Conservation (phyloP, 2,888 invertebrate species). For the Tenthredo amoena region DNA sequence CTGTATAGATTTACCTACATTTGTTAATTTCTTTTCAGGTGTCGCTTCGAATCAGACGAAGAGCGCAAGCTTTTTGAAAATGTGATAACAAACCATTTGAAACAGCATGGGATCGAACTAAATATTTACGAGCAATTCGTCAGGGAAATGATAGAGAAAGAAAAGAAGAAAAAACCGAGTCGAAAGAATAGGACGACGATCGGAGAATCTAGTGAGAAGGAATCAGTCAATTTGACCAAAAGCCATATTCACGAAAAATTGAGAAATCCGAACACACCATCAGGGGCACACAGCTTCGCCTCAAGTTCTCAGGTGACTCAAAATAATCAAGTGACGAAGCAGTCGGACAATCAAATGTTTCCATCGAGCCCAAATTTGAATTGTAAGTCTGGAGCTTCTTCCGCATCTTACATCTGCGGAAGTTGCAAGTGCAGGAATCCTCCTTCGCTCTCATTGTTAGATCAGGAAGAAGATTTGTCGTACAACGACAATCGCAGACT, state of each 20-base stretch:
- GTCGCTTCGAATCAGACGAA: constrained; percentile 19
- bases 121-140: constrained; percentile 15
- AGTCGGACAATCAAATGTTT: not conserved
- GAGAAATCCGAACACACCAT: not conserved
- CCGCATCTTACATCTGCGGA: constrained; percentile 53
- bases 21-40: not conserved
- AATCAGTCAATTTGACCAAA: not conserved
- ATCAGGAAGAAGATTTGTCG: constrained; percentile 1
- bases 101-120: not conserved
- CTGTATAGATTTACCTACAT: not conserved
- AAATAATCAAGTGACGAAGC: not conserved
- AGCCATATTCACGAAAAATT: not conserved
- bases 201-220: not conserved
- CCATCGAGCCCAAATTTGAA: not conserved
- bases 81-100: constrained; percentile 21
- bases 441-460: not conserved
- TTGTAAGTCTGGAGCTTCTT: constrained; percentile 36
- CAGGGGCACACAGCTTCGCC: not conserved
- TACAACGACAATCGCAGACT: no score
- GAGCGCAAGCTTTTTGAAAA: not conserved
- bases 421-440: constrained; percentile 53
- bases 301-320: not conserved
- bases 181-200: not conserved
- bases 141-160: not conserved
- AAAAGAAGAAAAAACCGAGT: not conserved